Conservation (phyloP, 1,140 invertebrate species). For the Wiebesia pumilae region DNA sequence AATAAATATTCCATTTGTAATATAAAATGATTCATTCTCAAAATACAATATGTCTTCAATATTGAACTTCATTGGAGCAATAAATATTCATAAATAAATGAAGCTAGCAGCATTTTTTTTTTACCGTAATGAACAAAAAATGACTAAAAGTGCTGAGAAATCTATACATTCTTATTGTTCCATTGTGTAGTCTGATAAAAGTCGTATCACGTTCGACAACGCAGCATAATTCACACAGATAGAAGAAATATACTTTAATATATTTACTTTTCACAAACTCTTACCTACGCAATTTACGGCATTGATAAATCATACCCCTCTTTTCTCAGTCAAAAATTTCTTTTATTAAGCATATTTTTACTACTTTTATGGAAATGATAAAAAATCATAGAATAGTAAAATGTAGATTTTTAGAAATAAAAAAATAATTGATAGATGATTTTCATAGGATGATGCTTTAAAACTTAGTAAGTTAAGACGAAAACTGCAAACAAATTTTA, state of each 20-base stretch:
- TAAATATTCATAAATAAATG: constrained; percentile 8
- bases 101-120: constrained; percentile 3
- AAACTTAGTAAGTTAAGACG: too few relatives aligned
- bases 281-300: not conserved
- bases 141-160: constrained; percentile 38
- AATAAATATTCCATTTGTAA: too few relatives aligned
- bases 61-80: not conserved
- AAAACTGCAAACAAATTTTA: too few relatives aligned
- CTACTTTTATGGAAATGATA: not conserved
- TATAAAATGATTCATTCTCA: too few relatives aligned
- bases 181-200: not conserved
- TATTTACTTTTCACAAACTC: not conserved
- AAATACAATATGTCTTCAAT: too few relatives aligned
- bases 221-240: constrained; percentile 34
- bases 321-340: not conserved
- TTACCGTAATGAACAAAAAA: not conserved
- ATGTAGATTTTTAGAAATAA: not conserved
- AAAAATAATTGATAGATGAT: too few relatives aligned
- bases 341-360: not conserved
- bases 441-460: too few relatives aligned
- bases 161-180: constrained; percentile 14
- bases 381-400: not conserved
- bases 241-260: not conserved
- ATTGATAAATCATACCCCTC: constrained; percentile 7
- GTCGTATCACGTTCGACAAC: constrained; percentile 44